Evolutionary conservation across 2,113 vertebrate genomes (phyloP).

Genomic region (Myanophis thanlyinensis): DNA sequence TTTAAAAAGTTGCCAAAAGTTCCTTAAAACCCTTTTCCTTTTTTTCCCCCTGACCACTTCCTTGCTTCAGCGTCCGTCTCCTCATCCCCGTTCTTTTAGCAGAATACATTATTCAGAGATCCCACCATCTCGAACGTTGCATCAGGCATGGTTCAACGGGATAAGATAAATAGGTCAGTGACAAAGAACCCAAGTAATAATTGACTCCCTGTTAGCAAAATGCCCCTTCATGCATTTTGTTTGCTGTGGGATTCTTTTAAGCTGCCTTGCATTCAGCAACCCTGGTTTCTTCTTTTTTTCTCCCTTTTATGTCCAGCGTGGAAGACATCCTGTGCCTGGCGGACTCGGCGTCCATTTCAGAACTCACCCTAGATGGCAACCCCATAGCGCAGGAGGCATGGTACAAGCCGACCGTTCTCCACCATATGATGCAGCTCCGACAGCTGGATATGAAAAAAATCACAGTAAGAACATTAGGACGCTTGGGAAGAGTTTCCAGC

Average conservation of each 20-base stretch:
- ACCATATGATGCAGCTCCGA: constrained; percentile 94
- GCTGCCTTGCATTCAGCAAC: too few species aligned
- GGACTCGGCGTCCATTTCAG: constrained; percentile 84
- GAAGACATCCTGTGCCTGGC: constrained; percentile 89
- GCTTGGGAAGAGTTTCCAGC: not conserved
- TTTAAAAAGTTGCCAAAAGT: not conserved
- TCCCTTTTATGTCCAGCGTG: constrained; percentile 73
- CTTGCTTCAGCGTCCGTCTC: not conserved
- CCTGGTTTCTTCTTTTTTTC: constrained; percentile 23
- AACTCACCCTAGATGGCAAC: constrained; percentile 99
- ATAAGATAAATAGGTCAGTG: not conserved
- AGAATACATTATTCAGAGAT: not conserved
- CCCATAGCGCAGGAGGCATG: constrained; percentile 98
- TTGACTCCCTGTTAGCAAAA: not conserved
- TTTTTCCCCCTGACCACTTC: not conserved
- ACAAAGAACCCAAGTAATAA: too few species aligned
- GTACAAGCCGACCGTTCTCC: constrained; percentile 94
- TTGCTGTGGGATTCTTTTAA: not conserved
- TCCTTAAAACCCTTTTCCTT: not conserved
- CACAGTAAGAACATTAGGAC: constrained; percentile 79
- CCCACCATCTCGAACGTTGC: not conserved
- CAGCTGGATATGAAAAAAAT: constrained; percentile 99
- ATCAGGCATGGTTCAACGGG: not conserved
- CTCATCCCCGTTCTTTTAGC: not conserved
- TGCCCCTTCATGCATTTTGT: not conserved